Evolutionary conservation across 1,140 invertebrate genomes (phyloP), one percentile per base, ranked within the genome.

Genomic region (Acromyrmex echinatior): DNA sequence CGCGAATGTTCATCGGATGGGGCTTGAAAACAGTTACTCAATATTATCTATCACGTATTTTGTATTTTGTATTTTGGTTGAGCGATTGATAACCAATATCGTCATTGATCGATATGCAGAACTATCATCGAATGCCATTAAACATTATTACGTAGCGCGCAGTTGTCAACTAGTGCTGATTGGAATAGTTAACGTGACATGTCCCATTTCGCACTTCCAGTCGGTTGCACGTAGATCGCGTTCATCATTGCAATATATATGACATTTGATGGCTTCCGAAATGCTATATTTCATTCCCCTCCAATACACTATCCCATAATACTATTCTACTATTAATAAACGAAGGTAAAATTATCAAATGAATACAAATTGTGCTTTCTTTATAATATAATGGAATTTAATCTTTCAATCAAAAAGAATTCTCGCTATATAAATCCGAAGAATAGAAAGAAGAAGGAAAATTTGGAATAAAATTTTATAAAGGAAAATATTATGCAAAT

Each of bases 131-230:
- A 31, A 62, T 56, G 6, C 7, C 51, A 70, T 81, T 73, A 81
- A 25, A 28, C 70, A 28, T 74, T 62, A 82, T 49, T 31, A 74
- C 39, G 35, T 45, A n/a, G 21, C 14, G 25, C 28, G 63, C 49
- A 58, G 60, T 81, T 53, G 21, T 28, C 80, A 84, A 82, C 68
- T 25, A 70, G 80, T 74, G 68, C 56, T 82, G 71, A 84, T 74
- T 84, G 80, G 18, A 49, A 62, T 21, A 74, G 56, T 82, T 60
- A 74, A 62, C 58, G 39, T 51, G 53, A 76, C 58, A 84, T 76
- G 70, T 62, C 56, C 68, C 68, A 74, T 74, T 82, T 82, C 70
- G 80, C 39, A 62, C n/a, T 76, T 60, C 18, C 70, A n/a, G 74
- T 63, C 56, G 80, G 71, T 76, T 58, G 39, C 31, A 49, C 70